phyloP scores from a whole-genome alignment of 2,113 vertebrate species.

The Pachyramphus minor region DNA sequence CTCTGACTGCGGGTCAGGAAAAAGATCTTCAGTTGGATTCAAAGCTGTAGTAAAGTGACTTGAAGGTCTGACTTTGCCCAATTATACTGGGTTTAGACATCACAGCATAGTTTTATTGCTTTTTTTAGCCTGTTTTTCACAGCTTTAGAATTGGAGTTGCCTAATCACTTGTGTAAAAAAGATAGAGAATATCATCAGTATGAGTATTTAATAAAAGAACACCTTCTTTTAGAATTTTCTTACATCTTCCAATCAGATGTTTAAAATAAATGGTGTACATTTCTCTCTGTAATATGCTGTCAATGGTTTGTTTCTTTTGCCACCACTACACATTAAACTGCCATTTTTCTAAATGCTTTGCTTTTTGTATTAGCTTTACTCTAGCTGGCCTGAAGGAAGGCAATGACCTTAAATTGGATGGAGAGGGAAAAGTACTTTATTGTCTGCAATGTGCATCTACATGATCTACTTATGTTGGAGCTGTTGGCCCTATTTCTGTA shows the following conservation, averaged over 20 bases:
- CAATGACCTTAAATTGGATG: neutral
- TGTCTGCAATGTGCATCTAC: neutral
- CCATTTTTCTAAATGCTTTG: neutral
- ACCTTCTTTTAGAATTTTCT: neutral
- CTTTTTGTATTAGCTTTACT: neutral
- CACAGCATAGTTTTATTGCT: neutral
- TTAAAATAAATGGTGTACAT: neutral
- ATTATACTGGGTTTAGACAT: conserved; percentile 26
- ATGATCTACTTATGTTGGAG: neutral
- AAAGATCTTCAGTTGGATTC: conserved; percentile 11
- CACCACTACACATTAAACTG: conserved; percentile 11
- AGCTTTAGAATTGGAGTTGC: neutral
- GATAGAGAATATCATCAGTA: neutral
- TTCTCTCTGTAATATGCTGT: neutral
- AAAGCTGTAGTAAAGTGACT: neutral
- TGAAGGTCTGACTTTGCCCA: conserved; percentile 37
- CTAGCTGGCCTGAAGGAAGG: neutral
- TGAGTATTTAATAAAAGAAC: neutral
- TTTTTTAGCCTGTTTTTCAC: neutral
- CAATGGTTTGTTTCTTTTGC: neutral
- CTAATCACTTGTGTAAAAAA: neutral
- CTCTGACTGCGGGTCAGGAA: neutral
- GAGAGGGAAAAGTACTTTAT: neutral
- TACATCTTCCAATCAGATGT: neutral
- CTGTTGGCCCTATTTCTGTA: neutral